phyloP scores from a whole-genome alignment of 2,888 invertebrate species.

The Lutraria lutraria region DNA sequence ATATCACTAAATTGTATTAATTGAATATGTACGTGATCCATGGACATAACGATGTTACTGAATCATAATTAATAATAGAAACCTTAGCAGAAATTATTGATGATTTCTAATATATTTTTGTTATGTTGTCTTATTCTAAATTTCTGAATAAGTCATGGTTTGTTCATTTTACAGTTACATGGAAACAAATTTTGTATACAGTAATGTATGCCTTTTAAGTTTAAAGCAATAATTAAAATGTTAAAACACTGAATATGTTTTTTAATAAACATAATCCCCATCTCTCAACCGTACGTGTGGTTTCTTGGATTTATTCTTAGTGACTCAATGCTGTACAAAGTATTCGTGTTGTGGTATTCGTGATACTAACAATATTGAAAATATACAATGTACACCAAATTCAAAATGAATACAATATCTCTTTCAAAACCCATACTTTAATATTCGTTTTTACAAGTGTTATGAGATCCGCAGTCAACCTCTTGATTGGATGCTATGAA shows the following conservation, averaged over 20 bases:
- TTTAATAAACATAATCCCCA: background rate
- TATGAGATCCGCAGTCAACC: background rate
- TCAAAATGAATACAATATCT: background rate
- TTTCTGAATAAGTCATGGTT: background rate
- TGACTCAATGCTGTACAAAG: background rate
- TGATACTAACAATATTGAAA: background rate
- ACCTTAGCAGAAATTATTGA: background rate
- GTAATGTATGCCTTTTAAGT: background rate
- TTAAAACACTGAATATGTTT: background rate
- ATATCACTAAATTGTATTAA: too few species aligned
- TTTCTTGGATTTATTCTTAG: background rate
- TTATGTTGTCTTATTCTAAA: background rate
- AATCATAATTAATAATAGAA: background rate
- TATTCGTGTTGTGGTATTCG: background rate
- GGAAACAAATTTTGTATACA: background rate
- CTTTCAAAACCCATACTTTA: too few species aligned
- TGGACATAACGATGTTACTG: too few species aligned
- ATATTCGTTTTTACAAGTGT: too few species aligned
- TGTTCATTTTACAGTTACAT: background rate
- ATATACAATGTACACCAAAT: background rate
- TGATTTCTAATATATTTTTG: background rate
- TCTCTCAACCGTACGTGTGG: background rate
- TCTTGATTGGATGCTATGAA: background rate
- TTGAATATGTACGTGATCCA: too few species aligned
- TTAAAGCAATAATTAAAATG: background rate